Conservation (phyloP, 2,113 vertebrate genomes). For the Dromiciops gliroides region DNA sequence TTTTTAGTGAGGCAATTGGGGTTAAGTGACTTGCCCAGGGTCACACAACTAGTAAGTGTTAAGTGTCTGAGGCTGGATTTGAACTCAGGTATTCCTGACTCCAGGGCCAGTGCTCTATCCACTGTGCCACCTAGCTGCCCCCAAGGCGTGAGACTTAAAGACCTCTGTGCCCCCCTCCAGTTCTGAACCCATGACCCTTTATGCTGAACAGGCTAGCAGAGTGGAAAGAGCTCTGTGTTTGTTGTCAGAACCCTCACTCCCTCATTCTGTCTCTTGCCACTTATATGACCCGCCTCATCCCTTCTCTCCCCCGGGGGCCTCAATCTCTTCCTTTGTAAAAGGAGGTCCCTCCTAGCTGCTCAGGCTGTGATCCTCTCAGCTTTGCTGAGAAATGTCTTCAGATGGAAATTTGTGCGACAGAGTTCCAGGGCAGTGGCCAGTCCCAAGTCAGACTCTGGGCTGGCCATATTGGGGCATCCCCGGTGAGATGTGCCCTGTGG, state of each 20-base stretch:
- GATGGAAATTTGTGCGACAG: too few species aligned
- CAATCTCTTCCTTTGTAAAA: background rate
- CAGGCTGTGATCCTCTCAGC: background rate
- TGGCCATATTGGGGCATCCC: background rate
- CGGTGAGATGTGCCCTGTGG: background rate
- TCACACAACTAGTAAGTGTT: too few species aligned
- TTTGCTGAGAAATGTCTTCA: background rate
- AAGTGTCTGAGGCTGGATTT: too few species aligned
- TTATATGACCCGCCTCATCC: background rate
- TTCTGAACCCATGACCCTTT: background rate
- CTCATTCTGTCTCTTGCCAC: background rate
- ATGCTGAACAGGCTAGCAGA: background rate
- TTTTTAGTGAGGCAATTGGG: too few species aligned
- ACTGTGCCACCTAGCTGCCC: too few species aligned
- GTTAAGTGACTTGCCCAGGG: too few species aligned
- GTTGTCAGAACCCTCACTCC: background rate
- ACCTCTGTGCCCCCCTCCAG: background rate
- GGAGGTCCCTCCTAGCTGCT: background rate
- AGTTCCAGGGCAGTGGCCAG: background rate
- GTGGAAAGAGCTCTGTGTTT: too few species aligned
- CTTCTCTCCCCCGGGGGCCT: background rate
- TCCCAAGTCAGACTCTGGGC: conserved; percentile 7
- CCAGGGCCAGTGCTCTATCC: too few species aligned
- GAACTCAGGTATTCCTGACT: too few species aligned
- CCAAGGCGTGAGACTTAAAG: background rate